These are phyloP conservation scores for Sclerodermus sp. DNA, from an alignment of 2,888 invertebrate genomes.

Conservation along the genomic window DNA sequence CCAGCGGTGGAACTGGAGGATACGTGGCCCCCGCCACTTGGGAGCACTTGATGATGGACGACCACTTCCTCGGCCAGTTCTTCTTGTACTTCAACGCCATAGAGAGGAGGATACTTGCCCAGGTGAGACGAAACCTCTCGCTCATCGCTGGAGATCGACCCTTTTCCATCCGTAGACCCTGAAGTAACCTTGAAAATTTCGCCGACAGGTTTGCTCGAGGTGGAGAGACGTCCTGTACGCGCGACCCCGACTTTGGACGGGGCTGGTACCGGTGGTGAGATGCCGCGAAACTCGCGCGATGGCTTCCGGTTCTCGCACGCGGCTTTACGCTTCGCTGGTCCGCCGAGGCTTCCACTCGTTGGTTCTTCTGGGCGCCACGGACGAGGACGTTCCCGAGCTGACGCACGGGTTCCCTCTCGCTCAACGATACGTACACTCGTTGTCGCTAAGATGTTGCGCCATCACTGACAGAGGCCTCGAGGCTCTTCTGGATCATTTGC, in stretches of 20 bases:
- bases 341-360: constrained; percentile 85
- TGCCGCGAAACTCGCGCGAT: constrained; percentile 78
- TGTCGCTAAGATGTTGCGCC: constrained; percentile 86
- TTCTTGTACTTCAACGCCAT: constrained; percentile 79
- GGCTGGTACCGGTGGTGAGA: constrained; percentile 81
- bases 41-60: constrained; percentile 80
- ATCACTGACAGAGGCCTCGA: constrained; percentile 90
- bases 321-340: constrained; percentile 80
- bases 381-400: constrained; percentile 87
- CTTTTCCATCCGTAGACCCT: too few species aligned
- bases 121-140: constrained; percentile 62
- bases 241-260: constrained; percentile 84
- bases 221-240: constrained; percentile 91
- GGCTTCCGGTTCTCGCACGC: constrained; percentile 62
- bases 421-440: constrained; percentile 79
- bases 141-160: too few species aligned
- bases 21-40: constrained; percentile 59
- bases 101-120: constrained; percentile 79
- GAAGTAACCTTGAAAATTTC: too few species aligned
- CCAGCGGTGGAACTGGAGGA: constrained; percentile 42
- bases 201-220: constrained; percentile 72
- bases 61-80: constrained; percentile 80
- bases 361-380: constrained; percentile 81
- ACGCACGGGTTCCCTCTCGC: constrained; percentile 83
- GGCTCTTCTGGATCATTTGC: constrained; percentile 82